Conservation (phyloP, 2,797 vertebrate genomes). For the Alexandromys oeconomus region DNA sequence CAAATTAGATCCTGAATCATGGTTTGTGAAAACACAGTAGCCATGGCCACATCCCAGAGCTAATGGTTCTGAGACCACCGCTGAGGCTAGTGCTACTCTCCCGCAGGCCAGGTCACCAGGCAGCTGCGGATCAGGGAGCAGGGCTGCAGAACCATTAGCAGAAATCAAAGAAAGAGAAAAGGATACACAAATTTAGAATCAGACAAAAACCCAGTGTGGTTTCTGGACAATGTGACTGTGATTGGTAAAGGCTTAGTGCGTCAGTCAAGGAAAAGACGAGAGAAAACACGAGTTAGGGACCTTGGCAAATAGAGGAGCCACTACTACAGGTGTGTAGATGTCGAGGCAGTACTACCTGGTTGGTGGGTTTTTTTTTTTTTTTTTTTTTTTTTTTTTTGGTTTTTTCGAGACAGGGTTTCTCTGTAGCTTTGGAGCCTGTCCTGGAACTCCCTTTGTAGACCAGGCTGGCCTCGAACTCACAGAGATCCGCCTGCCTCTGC, state of each 20-base stretch:
- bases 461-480: too few species aligned
- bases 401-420: too few species aligned
- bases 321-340: not conserved
- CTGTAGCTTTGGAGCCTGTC: too few species aligned
- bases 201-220: not conserved
- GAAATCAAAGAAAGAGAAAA: not conserved
- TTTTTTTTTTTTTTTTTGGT: too few species aligned
- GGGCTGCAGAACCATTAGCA: not conserved
- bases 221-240: not conserved
- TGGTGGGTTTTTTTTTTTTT: too few species aligned
- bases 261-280: not conserved
- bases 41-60: not conserved
- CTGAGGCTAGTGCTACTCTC: not conserved
- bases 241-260: not conserved
- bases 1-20: not conserved
- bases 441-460: too few species aligned
- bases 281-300: not conserved
- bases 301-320: not conserved
- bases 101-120: not conserved
- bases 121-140: not conserved
- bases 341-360: not conserved
- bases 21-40: not conserved
- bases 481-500: too few species aligned
- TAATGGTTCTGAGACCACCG: not conserved
- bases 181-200: not conserved